Percentiles rank a stretch among this genome's conserved stretches.
Evolutionary conservation across 2,113 vertebrate species (phyloP).

Genomic region (Herpetotheres cachinnans): DNA sequence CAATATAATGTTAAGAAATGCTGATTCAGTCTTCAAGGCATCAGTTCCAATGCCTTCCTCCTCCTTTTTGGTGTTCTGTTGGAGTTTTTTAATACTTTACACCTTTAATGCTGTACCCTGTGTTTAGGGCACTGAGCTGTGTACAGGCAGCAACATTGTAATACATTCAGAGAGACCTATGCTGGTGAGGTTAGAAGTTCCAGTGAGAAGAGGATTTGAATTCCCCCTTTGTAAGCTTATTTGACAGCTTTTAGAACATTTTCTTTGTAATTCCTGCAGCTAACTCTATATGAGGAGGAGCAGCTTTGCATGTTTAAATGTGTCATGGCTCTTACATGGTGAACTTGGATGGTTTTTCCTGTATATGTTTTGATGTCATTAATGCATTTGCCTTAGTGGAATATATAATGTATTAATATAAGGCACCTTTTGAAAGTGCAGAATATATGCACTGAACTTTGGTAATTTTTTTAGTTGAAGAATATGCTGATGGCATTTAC

Average conservation of each 20-base stretch:
- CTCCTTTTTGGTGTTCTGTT: background rate
- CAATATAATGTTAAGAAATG: constrained; percentile 12
- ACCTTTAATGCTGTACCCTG: background rate
- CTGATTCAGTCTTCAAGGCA: background rate
- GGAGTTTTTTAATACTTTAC: background rate
- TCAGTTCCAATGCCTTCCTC: background rate
- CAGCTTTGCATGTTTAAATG: background rate
- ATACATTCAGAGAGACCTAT: background rate
- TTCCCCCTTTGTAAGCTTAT: background rate
- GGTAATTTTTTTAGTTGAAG: background rate
- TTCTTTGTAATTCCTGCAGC: background rate
- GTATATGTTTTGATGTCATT: background rate
- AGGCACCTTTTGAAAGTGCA: background rate
- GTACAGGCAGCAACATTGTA: background rate
- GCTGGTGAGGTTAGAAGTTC: background rate
- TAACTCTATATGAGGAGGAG: background rate
- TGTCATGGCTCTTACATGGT: background rate
- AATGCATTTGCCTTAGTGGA: background rate
- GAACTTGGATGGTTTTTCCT: background rate
- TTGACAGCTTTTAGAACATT: background rate
- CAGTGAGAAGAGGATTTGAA: background rate
- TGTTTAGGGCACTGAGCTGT: background rate
- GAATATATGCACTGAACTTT: background rate
- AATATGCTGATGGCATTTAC: background rate
- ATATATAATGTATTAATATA: background rate